phyloP scores from a whole-genome alignment of 2,113 vertebrate genomes.

The Labeo rohita region DNA sequence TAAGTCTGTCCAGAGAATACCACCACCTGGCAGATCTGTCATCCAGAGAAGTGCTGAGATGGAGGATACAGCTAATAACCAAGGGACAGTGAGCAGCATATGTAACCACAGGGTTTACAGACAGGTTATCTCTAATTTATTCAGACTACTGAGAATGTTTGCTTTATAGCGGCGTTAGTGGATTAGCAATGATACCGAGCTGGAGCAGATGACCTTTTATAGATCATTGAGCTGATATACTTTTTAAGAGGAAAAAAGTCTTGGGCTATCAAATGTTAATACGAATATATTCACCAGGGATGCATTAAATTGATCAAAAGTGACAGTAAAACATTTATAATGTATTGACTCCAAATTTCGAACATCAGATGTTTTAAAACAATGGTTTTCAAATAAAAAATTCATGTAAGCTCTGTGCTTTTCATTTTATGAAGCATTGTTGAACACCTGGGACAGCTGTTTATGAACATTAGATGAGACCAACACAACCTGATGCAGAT shows the following conservation, averaged over 20 bases:
- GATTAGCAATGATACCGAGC: conserved; percentile 14
- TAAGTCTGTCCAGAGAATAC: conserved; percentile 20
- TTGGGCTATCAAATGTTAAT: background rate
- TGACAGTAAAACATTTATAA: too few species aligned
- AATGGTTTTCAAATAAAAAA: too few species aligned
- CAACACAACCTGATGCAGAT: background rate
- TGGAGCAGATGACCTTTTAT: background rate
- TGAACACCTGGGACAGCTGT: background rate
- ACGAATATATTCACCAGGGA: too few species aligned
- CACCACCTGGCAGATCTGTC: conserved; percentile 48
- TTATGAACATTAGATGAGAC: background rate
- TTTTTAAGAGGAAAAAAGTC: background rate
- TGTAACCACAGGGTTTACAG: conserved; percentile 30
- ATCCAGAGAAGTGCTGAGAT: conserved; percentile 35
- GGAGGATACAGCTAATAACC: conserved; percentile 35
- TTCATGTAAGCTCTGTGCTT: too few species aligned
- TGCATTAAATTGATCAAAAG: too few species aligned
- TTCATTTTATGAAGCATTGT: background rate
- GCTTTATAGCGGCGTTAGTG: conserved; percentile 25
- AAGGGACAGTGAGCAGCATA: conserved; percentile 6
- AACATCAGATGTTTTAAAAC: background rate
- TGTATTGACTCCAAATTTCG: background rate
- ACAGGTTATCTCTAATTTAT: conserved; percentile 19
- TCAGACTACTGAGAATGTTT: background rate
- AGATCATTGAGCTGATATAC: background rate